phyloP scores from a whole-genome alignment of 2,888 invertebrate species.

The Epiblema foenella region DNA sequence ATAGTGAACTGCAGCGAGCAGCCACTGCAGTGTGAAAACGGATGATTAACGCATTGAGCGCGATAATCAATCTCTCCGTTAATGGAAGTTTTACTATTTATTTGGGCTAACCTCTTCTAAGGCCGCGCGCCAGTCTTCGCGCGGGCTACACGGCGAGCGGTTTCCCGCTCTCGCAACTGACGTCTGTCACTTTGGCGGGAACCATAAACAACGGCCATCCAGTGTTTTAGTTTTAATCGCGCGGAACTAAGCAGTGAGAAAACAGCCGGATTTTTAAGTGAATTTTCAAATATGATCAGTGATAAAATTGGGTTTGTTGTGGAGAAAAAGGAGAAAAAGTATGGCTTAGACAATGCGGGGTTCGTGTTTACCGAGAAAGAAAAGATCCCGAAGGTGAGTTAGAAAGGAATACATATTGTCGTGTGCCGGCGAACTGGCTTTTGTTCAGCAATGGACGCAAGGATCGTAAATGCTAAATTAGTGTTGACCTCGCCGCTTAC shows the following conservation, averaged over 20 bases:
- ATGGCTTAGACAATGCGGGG: conserved; percentile 71
- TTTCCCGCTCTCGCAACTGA: conserved; percentile 56
- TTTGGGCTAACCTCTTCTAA: conserved; percentile 59
- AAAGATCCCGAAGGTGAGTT: conserved; percentile 49
- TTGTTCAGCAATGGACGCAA: conserved; percentile 31
- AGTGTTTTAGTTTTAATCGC: conserved; percentile 16
- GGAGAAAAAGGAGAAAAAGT: conserved; percentile 59
- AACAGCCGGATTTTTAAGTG: conserved; percentile 28
- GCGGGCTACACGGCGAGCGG: conserved; percentile 57
- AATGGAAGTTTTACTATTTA: conserved; percentile 55
- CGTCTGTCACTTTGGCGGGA: conserved; percentile 61
- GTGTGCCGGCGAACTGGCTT: background rate
- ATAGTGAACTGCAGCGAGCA: conserved; percentile 8
- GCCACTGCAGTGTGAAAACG: conserved; percentile 18
- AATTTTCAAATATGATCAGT: conserved; percentile 49
- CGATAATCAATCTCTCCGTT: conserved; percentile 37
- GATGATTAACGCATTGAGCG: conserved; percentile 32
- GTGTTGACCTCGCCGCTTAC: conserved; percentile 38
- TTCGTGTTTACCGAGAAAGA: conserved; percentile 73
- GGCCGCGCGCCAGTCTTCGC: conserved; percentile 55
- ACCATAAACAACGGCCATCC: conserved; percentile 41
- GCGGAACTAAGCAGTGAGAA: conserved; percentile 2
- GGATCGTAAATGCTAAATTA: conserved; percentile 38
- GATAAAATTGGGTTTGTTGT: conserved; percentile 51
- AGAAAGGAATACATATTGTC: background rate